A percentile compares a stretch with the other conserved stretches of the same genome.
These are phyloP conservation scores for Melangyna quadrimaculata DNA, from an alignment of 2,888 invertebrate species.

Conservation along the genomic window DNA sequence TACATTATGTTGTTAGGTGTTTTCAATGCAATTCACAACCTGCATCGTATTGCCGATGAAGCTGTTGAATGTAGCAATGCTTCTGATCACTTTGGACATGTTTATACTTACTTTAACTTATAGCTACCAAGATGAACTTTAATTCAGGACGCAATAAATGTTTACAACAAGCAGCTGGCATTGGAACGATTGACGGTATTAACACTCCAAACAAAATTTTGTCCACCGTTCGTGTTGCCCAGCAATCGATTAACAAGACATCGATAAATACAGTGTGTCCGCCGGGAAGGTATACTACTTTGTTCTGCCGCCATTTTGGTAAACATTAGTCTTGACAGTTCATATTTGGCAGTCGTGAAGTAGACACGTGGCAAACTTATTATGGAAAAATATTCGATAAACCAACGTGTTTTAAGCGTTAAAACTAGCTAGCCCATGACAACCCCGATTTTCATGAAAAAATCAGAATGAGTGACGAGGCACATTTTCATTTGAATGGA, in stretches of 20 bases:
- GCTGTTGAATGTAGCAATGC: constrained; percentile 9
- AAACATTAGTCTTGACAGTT: too few species aligned
- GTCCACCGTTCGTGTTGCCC: neutral
- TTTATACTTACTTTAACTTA: neutral
- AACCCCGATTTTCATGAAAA: too few species aligned
- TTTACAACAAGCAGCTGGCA: constrained; percentile 1
- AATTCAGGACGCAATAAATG: constrained; percentile 12
- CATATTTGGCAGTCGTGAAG: too few species aligned
- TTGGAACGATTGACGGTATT: neutral
- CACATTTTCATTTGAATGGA: too few species aligned
- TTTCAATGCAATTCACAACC: neutral
- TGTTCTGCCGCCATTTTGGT: too few species aligned
- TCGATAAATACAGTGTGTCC: too few species aligned
- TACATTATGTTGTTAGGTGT: neutral
- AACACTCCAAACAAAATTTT: neutral
- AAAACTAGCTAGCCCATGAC: too few species aligned
- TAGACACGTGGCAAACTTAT: too few species aligned
- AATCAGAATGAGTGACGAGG: too few species aligned
- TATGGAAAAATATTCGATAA: too few species aligned
- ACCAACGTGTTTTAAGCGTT: too few species aligned
- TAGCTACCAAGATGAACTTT: constrained; percentile 49
- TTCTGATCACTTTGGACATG: neutral
- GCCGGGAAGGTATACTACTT: too few species aligned
- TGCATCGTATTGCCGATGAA: constrained; percentile 5
- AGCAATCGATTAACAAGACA: neutral